Percentiles rank a stretch among this genome's conserved stretches.
Conservation (phyloP, 2,113 vertebrate genomes). For the Syrmaticus mikado region DNA sequence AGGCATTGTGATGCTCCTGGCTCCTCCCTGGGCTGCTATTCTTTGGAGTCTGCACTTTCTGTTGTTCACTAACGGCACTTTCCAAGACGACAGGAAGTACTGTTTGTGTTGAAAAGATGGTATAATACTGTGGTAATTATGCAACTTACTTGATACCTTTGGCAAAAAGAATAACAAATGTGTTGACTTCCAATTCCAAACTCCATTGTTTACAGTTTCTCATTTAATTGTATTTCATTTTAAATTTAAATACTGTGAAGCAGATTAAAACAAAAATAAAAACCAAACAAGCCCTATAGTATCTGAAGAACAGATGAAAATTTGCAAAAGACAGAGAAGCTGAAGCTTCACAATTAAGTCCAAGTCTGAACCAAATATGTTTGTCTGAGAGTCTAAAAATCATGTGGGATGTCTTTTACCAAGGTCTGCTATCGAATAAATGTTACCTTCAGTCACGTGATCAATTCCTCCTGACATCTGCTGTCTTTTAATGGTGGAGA, state of each 20-base stretch:
- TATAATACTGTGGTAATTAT: slow-evolving; percentile 50
- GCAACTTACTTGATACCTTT: slow-evolving; percentile 60
- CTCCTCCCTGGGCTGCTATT: slow-evolving; percentile 23
- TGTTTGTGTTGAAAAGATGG: slow-evolving; percentile 58
- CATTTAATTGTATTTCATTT: slow-evolving; percentile 51
- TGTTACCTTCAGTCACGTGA: slow-evolving; percentile 58
- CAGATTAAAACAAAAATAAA: slow-evolving; percentile 34
- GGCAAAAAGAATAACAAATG: slow-evolving; percentile 53
- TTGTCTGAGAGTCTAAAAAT: slow-evolving; percentile 23
- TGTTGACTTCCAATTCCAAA: slow-evolving; percentile 22
- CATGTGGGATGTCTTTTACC: slow-evolving; percentile 40
- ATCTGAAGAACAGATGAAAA: neutral
- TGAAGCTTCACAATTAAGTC: neutral
- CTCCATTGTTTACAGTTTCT: slow-evolving; percentile 21
- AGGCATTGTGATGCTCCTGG: slow-evolving; percentile 35
- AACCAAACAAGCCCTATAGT: neutral
- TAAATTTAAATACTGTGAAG: slow-evolving; percentile 41
- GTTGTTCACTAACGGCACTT: slow-evolving; percentile 29
- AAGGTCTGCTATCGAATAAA: slow-evolving; percentile 60
- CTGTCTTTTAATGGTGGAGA: slow-evolving; percentile 50
- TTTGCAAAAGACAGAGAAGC: neutral
- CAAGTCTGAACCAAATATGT: neutral
- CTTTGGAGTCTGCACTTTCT: neutral
- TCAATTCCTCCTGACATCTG: slow-evolving; percentile 45
- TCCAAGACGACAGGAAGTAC: slow-evolving; percentile 28